Percentiles rank a stretch among this genome's conserved stretches.
These are phyloP conservation scores for Ochotona princeps DNA, from an alignment of 2,113 vertebrate genomes.

Conservation along the genomic window DNA sequence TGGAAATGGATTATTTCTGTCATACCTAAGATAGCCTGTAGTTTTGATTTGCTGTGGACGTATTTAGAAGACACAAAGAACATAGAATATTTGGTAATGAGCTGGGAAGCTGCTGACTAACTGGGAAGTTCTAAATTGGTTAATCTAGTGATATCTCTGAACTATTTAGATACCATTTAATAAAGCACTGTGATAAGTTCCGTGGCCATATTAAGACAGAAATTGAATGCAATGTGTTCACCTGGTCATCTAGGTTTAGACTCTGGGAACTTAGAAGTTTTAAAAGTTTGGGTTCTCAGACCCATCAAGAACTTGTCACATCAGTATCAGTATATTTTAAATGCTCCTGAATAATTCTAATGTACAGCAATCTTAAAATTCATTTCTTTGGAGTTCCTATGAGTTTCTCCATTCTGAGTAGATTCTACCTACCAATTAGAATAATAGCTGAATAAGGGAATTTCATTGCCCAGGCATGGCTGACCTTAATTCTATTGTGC, in stretches of 20 bases:
- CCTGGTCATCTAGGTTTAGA: background rate
- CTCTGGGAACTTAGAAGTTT: background rate
- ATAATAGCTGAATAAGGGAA: too few species aligned
- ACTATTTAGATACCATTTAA: background rate
- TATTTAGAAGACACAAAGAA: rapidly evolving
- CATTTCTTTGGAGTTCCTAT: background rate
- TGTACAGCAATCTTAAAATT: background rate
- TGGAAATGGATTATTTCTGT: background rate
- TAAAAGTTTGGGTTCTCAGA: background rate
- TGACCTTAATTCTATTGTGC: too few species aligned
- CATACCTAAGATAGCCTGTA: background rate
- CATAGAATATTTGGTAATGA: background rate
- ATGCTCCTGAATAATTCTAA: background rate
- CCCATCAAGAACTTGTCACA: background rate
- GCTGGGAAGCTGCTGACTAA: background rate
- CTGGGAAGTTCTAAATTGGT: background rate
- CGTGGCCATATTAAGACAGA: background rate
- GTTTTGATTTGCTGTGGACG: background rate
- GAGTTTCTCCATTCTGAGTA: rapidly evolving
- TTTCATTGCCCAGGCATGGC: rapidly evolving
- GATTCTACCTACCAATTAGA: background rate
- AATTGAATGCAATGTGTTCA: background rate
- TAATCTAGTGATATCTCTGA: background rate
- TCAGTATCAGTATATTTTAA: background rate
- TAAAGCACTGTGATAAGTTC: background rate